Evolutionary conservation across 2,113 vertebrate species (phyloP).

Genomic region (Microtus pennsylvanicus): DNA sequence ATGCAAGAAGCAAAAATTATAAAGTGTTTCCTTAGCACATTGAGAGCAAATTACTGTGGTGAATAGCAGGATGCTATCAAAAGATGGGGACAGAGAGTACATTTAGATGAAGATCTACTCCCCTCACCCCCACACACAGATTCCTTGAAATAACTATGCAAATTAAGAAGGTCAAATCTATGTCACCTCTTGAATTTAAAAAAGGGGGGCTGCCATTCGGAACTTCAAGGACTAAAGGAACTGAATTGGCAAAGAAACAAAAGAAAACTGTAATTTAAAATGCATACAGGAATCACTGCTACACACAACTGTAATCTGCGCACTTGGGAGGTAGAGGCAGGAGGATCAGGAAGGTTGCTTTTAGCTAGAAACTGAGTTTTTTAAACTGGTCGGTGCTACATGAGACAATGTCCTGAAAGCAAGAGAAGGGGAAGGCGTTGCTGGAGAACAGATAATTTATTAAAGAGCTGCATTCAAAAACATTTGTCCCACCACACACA

Average conservation of each 20-base stretch:
- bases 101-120: not conserved
- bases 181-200: not conserved
- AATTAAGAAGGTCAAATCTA: not conserved
- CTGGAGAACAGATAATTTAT: not conserved
- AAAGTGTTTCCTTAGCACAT: not conserved
- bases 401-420: not conserved
- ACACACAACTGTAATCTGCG: not conserved
- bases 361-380: not conserved
- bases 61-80: not conserved
- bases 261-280: not conserved
- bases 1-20: not conserved
- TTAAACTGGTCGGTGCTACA: not conserved
- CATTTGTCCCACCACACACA: too few relatives aligned
- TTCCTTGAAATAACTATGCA: not conserved
- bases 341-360: not conserved
- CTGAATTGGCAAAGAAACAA: not conserved
- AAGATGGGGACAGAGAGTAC: not conserved
- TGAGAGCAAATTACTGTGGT: not conserved
- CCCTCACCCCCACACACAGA: too few relatives aligned
- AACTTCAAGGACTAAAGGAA: not conserved
- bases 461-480: not conserved
- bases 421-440: not conserved
- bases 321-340: not conserved
- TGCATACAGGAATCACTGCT: not conserved
- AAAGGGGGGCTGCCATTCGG: not conserved